Conservation (phyloP, 1,140 invertebrate genomes). For the Drosophila willistoni region DNA sequence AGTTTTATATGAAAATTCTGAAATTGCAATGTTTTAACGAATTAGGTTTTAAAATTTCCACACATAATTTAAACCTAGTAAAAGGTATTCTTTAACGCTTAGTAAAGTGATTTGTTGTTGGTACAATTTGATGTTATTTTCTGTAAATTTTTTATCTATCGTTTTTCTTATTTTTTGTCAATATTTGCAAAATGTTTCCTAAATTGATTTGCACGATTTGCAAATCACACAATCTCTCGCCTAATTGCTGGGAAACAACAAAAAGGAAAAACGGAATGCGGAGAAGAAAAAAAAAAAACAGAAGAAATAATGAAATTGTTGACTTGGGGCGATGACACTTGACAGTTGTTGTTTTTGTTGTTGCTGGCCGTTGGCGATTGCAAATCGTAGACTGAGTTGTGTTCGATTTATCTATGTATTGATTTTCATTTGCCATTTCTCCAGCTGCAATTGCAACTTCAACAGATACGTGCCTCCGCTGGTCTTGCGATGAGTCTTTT, state of each 20-base stretch:
- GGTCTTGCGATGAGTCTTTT: slow-evolving; percentile 20
- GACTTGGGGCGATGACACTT: slow-evolving; percentile 72
- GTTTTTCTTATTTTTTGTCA: slow-evolving; percentile 31
- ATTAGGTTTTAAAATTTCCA: no score
- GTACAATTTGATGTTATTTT: neutral
- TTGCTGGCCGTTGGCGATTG: slow-evolving; percentile 32
- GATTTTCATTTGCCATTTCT: slow-evolving; percentile 31
- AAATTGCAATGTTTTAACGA: no score
- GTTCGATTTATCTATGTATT: slow-evolving; percentile 27
- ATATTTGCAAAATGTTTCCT: slow-evolving; percentile 58
- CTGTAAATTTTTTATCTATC: neutral
- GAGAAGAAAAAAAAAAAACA: slow-evolving; percentile 46
- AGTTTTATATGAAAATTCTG: no score
- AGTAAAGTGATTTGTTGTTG: no score
- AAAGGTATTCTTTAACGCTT: neutral
- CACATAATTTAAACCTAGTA: no score
- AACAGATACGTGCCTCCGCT: slow-evolving; percentile 13
- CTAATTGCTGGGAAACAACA: slow-evolving; percentile 72
- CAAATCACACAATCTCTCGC: slow-evolving; percentile 55
- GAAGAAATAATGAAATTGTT: slow-evolving; percentile 63
- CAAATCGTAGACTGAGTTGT: slow-evolving; percentile 38
- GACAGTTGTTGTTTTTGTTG: slow-evolving; percentile 42
- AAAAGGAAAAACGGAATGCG: neutral
- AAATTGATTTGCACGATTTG: slow-evolving; percentile 68
- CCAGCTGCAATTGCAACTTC: neutral